Evolutionary conservation across 2,888 invertebrate genomes (phyloP), one percentile per base, ranked within the genome.

Genomic region (Octodonta nipae): DNA sequence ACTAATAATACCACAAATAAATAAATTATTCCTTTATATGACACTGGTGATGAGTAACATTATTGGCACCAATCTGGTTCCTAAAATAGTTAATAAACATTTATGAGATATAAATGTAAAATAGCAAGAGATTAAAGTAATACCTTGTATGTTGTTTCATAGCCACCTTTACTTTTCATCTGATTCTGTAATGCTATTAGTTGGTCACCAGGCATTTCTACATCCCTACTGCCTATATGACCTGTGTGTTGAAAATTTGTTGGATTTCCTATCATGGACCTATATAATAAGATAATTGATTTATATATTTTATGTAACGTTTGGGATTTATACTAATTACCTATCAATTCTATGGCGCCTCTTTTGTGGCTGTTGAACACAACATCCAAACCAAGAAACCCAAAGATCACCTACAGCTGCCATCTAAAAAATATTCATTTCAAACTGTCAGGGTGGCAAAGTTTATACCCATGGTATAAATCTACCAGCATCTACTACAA

Each of bases 121-220:
- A n/a, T n/a, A n/a, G n/a, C n/a, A n/a, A n/a, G n/a, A n/a, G n/a
- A n/a, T n/a, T n/a, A n/a, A n/a, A n/a, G n/a, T n/a, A 7, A 15
- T 48, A 61, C 60, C 54, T 60, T 60, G 40, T 55, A 61, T 28
- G 58, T 50, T 22, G 56, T 51, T 58, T 89, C 86, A 58, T 88
- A 91, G 46, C 89, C 91, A 32, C 92, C 92, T 70, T 93, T 93
- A 64, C 89, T 87, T 61, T 85, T 83, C 91, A 93, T 89, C 65
- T 92, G 91, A 53, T 78, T 82, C 65, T 91, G 88, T 56, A 92
- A 77, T 46, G 85, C 82, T 56, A 79, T 77, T 43, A 92, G 69
- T 64, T 89, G 76, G 47, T 79, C 78, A 36, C 77, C 77, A 13
- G 80, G 83, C 67, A 84, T 73, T 58, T 85, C 82, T 38, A 88